Conservation (phyloP, 2,888 invertebrate genomes). For the Eutolmus rufibarbis region DNA sequence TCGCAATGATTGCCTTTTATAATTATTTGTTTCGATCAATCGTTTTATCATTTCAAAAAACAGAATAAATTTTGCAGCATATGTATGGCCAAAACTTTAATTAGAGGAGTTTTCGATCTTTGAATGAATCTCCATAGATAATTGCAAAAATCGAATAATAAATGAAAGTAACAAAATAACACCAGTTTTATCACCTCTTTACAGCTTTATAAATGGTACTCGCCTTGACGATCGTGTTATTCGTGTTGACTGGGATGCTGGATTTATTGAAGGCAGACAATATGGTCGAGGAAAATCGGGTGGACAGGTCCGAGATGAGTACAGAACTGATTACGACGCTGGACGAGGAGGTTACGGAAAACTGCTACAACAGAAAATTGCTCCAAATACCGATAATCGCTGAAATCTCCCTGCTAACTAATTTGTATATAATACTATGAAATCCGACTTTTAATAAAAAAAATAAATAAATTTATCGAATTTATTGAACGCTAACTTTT, state of each 20-base stretch:
- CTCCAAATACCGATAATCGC: slow-evolving; percentile 67
- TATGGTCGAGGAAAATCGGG: slow-evolving; percentile 98
- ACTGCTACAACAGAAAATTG: slow-evolving; percentile 85
- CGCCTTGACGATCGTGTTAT: slow-evolving; percentile 95
- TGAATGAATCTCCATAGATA: not conserved
- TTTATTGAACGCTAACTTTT: slow-evolving; percentile 2
- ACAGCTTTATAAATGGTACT: slow-evolving; percentile 93
- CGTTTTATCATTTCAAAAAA: no score
- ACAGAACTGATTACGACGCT: slow-evolving; percentile 94
- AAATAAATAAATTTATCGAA: not conserved
- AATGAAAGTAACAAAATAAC: not conserved
- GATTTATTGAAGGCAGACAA: slow-evolving; percentile 97
- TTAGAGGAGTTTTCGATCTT: not conserved
- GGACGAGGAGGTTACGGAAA: slow-evolving; percentile 98
- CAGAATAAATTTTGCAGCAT: no score
- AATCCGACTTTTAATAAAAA: not conserved
- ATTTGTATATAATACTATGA: not conserved
- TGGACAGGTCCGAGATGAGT: slow-evolving; percentile 98
- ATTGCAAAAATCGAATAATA: not conserved
- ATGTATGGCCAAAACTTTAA: no score
- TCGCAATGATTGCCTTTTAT: no score
- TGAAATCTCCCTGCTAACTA: slow-evolving; percentile 43
- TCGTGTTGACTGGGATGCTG: slow-evolving; percentile 98
- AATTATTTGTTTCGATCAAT: no score
- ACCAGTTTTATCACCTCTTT: not conserved